Base-by-base conservation (phyloP, 1,140 invertebrate genomes). In the Drosophila subobscura region DNA sequence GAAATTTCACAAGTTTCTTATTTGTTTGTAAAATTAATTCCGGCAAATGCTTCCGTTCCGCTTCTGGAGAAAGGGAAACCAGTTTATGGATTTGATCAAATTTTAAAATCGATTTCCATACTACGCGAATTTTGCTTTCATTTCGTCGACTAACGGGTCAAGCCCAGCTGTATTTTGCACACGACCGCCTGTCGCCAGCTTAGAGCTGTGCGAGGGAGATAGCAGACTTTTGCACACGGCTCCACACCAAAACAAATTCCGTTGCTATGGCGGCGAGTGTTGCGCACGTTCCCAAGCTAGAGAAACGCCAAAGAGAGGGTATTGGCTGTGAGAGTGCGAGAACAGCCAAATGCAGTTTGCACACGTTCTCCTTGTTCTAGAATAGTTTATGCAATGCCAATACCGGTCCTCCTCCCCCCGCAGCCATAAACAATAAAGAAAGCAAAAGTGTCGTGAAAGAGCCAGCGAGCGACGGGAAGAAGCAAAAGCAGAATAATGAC, bases 161-260 rank as follows among this genome's bases (percentile, higher is more conserved):
- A 53, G 27, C 51, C 16, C 22, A 44, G 33, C 41, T 59, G 22
- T 54, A 0, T 57, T 80, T 88, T 88, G 83, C 83, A 83, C 83
- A 88, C 83, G 78, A 59, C 74, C 27, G 33, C 33, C 7, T 37
- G 10, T 37, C 33, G 33, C 7, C 33, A 12, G 33, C 33, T 37
- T 54, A 51, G 29, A 22, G 40, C 22, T 51, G 44, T 8, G 41
- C 1, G 45, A 75, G 51, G 46, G 68, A 44, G 52, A 50, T 45
- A 51, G 44, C 20, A 20, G 47, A 25, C 10, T 71, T 89, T 89
- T 89, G 85, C 85, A 79, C 85, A 89, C 85, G 85, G 59, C 80
- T 45, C 85, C 5, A 74, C 42, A 88, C 50, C 71, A 56, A 88
- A 88, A 88, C 83, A 88, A 88, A 88, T 68, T 37, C 74, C 77